Evolutionary conservation across 2,113 vertebrate species (phyloP).

Genomic region (Phasianus colchicus): DNA sequence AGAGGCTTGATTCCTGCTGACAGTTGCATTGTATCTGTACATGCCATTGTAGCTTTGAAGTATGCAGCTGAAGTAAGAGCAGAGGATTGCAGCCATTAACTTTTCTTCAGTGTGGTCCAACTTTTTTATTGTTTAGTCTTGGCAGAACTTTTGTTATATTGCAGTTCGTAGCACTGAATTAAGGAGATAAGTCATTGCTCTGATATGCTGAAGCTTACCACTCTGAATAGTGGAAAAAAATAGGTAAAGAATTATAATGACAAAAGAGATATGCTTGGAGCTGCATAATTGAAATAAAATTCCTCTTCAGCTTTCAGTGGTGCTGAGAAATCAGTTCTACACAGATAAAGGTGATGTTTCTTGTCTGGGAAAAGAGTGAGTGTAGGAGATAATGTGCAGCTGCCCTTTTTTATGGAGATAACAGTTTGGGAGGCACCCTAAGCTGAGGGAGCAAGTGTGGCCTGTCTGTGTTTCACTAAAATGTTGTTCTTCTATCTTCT

Average conservation of each 20-base stretch:
- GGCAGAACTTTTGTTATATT: background rate
- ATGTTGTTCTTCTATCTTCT: background rate
- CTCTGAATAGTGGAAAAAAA: background rate
- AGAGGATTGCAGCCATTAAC: background rate
- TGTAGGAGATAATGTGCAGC: background rate
- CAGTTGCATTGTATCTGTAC: accelerated
- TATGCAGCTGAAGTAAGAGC: background rate
- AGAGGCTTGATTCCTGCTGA: background rate
- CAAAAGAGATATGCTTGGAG: background rate
- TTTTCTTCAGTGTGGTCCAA: background rate
- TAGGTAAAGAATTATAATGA: background rate
- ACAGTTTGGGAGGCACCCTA: background rate
- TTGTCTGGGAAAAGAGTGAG: background rate
- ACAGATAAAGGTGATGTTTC: background rate
- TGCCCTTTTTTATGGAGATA: background rate
- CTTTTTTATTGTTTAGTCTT: background rate
- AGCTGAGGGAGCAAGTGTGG: background rate
- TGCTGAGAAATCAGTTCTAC: background rate
- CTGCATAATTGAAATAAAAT: background rate
- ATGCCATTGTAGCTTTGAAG: accelerated
- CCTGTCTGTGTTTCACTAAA: background rate
- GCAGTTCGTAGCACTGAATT: background rate
- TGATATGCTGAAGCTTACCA: background rate
- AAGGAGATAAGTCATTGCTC: background rate
- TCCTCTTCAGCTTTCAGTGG: background rate